phyloP scores from a whole-genome alignment of 2,113 vertebrate species.

The Oryzias melastigma region DNA sequence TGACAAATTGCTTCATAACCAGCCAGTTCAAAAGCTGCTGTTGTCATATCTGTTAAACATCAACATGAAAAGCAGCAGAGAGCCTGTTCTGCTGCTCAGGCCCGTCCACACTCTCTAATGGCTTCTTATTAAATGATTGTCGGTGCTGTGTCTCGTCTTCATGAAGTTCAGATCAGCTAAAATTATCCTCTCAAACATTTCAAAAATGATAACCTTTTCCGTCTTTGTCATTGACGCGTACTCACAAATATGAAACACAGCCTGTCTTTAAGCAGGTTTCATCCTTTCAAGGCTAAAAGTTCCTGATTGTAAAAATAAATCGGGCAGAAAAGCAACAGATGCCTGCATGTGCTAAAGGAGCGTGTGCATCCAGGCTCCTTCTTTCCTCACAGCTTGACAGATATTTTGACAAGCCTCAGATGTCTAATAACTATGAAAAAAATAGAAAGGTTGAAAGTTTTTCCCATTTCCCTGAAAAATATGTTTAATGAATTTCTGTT shows the following conservation, averaged over 20 bases:
- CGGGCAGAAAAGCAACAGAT: too few relatives aligned
- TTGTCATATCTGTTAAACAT: constrained; percentile 56
- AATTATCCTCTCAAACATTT: constrained; percentile 12
- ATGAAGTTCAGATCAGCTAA: constrained; percentile 2
- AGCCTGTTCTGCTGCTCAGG: constrained; percentile 21
- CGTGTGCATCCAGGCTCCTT: too few relatives aligned
- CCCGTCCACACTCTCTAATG: constrained; percentile 16
- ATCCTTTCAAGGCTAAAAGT: neutral
- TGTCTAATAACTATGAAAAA: too few relatives aligned
- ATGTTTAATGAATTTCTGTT: too few relatives aligned
- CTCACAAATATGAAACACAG: neutral
- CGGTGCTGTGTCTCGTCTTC: constrained; percentile 15
- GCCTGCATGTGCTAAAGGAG: too few relatives aligned
- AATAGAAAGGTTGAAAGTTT: too few relatives aligned
- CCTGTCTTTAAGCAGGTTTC: neutral
- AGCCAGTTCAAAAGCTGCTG: constrained; percentile 57
- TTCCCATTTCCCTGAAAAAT: too few relatives aligned
- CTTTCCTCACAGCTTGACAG: too few relatives aligned
- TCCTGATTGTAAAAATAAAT: too few relatives aligned
- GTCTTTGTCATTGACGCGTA: neutral
- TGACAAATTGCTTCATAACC: constrained; percentile 66
- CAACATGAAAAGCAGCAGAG: constrained; percentile 30
- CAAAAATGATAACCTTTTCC: neutral
- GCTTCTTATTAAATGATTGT: constrained; percentile 29
- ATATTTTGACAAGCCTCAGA: too few relatives aligned